A percentile compares a stretch with the other conserved stretches of the same genome.
These are phyloP conservation scores for Cartodere bifasciata DNA, from an alignment of 2,888 invertebrate species.

Conservation along the genomic window DNA sequence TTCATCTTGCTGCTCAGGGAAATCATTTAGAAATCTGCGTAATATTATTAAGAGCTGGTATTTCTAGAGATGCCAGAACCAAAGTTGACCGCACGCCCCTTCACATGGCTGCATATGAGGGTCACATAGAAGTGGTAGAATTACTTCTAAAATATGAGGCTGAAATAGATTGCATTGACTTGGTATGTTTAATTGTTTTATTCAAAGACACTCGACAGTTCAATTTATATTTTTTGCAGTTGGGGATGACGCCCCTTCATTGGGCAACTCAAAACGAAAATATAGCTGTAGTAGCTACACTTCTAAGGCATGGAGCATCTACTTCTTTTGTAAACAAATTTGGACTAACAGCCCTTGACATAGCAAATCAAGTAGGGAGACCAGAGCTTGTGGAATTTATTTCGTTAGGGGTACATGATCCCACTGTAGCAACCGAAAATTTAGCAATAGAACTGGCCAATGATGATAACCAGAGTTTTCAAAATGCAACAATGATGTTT, in stretches of 20 bases:
- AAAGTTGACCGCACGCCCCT: conserved; percentile 88
- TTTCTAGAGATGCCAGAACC: conserved; percentile 76
- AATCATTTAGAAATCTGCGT: conserved; percentile 71
- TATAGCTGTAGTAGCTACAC: conserved; percentile 48
- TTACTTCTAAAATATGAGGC: conserved; percentile 56
- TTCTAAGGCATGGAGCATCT: conserved; percentile 66
- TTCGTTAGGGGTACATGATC: conserved; percentile 28
- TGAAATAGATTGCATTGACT: conserved; percentile 62
- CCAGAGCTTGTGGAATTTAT: conserved; percentile 46
- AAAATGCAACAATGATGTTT: too few species aligned
- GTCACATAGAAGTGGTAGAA: conserved; percentile 62
- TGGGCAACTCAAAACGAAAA: conserved; percentile 85
- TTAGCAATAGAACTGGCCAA: conserved; percentile 20
- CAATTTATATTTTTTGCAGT: conserved; percentile 34
- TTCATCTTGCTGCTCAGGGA: conserved; percentile 75
- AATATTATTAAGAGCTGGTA: conserved; percentile 72
- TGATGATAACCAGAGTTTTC: conserved; percentile 16
- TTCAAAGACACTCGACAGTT: background rate
- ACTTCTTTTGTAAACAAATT: conserved; percentile 57
- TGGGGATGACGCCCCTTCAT: conserved; percentile 85
- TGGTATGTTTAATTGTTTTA: conserved; percentile 43
- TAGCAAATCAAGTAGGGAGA: conserved; percentile 54
- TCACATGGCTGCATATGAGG: conserved; percentile 79
- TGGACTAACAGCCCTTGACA: conserved; percentile 52
- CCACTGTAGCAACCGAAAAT: conserved; percentile 21